phyloP scores from a whole-genome alignment of 2,113 vertebrate species.

The Mugil cephalus region DNA sequence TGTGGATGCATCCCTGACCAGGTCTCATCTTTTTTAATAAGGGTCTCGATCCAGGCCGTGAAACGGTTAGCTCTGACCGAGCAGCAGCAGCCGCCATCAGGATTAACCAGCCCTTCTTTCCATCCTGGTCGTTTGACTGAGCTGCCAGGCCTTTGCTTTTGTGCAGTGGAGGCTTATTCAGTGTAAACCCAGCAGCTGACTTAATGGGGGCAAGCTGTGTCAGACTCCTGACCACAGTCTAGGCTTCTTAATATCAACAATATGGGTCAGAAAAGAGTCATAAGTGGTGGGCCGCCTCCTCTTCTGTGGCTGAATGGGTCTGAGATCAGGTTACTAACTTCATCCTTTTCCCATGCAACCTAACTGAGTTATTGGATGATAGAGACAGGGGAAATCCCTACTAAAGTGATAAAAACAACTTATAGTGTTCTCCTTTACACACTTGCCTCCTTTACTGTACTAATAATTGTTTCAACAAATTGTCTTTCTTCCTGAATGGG shows the following conservation, averaged over 20 bases:
- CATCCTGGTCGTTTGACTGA: constrained; percentile 27
- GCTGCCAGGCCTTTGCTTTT: constrained; percentile 32
- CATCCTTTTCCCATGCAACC: constrained; percentile 17
- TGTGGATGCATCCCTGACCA: constrained; percentile 69
- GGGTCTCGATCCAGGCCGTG: constrained; percentile 32
- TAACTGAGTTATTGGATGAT: constrained; percentile 18
- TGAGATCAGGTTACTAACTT: constrained; percentile 18
- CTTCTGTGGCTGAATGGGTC: constrained; percentile 13
- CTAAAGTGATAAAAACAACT: constrained; percentile 8
- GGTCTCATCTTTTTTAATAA: constrained; percentile 64
- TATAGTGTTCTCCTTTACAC: background rate
- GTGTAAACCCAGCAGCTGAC: constrained; percentile 58
- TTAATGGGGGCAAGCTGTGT: constrained; percentile 41
- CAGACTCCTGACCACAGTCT: constrained; percentile 46
- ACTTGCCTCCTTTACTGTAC: background rate
- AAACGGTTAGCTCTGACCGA: constrained; percentile 22
- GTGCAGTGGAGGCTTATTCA: constrained; percentile 39
- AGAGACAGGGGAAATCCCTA: constrained; percentile 4
- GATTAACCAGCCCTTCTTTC: constrained; percentile 26
- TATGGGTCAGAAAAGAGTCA: constrained; percentile 7
- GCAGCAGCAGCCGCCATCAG: constrained; percentile 9
- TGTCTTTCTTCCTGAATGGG: constrained; percentile 25
- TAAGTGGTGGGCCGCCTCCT: background rate
- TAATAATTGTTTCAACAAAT: constrained; percentile 43
- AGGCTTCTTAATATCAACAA: constrained; percentile 37